These are phyloP conservation scores for Margarornis squamiger DNA, from an alignment of 2,797 vertebrate genomes.

Conservation along the genomic window DNA sequence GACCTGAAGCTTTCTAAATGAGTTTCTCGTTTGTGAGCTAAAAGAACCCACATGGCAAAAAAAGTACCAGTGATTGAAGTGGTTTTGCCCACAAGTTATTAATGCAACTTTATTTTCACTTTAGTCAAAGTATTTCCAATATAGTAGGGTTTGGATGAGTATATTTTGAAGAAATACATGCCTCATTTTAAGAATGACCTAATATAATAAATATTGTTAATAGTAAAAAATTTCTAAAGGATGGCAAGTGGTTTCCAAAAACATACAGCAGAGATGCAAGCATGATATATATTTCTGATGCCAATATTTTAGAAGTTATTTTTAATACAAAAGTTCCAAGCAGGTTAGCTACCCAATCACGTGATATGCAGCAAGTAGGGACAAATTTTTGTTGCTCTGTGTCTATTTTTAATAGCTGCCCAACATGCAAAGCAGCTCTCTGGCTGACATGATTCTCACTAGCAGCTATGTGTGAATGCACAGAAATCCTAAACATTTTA, in stretches of 20 bases:
- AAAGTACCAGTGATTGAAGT: neutral
- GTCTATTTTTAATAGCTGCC: neutral
- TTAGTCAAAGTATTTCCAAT: neutral
- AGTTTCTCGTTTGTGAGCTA: neutral
- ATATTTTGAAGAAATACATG: neutral
- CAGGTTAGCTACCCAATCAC: neutral
- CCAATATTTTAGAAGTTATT: neutral
- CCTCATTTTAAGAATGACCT: neutral
- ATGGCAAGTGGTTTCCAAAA: neutral
- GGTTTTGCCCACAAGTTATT: neutral
- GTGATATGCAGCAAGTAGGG: fast-evolving
- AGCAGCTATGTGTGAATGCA: fast-evolving
- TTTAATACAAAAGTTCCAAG: neutral
- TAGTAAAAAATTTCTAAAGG: neutral
- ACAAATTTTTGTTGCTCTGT: neutral
- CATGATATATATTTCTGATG: neutral
- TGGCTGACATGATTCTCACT: neutral
- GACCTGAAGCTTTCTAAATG: neutral
- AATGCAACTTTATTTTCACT: neutral
- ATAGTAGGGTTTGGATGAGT: neutral
- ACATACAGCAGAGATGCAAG: neutral
- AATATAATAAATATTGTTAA: neutral
- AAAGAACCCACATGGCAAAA: neutral
- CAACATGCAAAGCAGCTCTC: neutral
- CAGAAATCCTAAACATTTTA: neutral